A percentile compares a stretch with the other conserved stretches of the same genome.
phyloP scores from a whole-genome alignment of 2,888 invertebrate species.

The Diarsia rubi region DNA sequence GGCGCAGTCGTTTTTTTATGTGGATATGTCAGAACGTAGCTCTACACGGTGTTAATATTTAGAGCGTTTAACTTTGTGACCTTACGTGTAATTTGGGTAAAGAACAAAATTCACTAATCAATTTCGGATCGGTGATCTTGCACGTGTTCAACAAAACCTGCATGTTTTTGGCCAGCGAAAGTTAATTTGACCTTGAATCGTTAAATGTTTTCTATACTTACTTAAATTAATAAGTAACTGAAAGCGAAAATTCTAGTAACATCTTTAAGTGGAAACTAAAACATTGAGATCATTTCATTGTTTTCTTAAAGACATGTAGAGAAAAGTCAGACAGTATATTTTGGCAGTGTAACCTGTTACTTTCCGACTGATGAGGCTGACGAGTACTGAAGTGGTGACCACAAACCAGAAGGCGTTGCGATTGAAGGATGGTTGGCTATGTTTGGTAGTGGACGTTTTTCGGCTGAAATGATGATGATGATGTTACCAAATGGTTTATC shows the following conservation, averaged over 20 bases:
- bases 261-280: no score
- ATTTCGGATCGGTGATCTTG: neutral
- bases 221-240: no score
- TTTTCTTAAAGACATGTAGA: neutral
- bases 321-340: neutral
- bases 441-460: no score
- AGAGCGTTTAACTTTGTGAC: slow-evolving; percentile 1
- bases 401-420: no score
- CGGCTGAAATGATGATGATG: no score
- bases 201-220: neutral
- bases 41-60: slow-evolving; percentile 5
- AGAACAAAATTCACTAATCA: neutral
- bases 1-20: slow-evolving; percentile 13
- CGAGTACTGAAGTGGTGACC: no score
- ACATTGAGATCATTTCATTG: no score
- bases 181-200: neutral
- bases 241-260: no score
- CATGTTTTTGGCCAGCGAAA: neutral
- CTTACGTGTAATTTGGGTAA: neutral
- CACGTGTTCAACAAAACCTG: neutral
- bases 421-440: no score
- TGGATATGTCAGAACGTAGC: neutral
- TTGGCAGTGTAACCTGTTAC: no score
- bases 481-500: neutral
- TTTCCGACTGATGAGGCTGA: no score